Conservation (phyloP, 2,797 vertebrate genomes). For the Alca torda region DNA sequence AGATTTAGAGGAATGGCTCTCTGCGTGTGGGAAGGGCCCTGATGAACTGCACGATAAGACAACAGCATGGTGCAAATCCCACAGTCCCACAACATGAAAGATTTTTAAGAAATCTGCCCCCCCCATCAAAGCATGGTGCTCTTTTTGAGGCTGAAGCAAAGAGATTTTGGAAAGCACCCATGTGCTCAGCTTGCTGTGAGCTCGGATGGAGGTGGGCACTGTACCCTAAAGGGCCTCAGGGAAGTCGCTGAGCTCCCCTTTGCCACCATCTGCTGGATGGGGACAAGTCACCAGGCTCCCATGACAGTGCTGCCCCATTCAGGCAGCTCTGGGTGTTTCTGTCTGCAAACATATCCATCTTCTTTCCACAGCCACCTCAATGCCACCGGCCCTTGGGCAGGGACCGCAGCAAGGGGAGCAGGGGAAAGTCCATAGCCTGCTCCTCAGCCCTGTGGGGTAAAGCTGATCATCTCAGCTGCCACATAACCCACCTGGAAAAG, state of each 20-base stretch:
- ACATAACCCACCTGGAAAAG: background rate
- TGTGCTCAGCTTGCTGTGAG: background rate
- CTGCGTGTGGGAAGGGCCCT: background rate
- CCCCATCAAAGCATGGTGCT: background rate
- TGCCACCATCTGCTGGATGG: fast-evolving
- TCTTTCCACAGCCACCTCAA: background rate
- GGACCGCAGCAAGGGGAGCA: background rate
- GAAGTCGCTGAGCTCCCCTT: background rate
- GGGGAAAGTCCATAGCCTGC: fast-evolving
- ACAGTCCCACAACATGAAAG: too few relatives aligned
- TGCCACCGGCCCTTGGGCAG: fast-evolving
- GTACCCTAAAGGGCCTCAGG: fast-evolving
- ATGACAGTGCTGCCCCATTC: too few relatives aligned
- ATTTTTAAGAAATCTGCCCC: background rate
- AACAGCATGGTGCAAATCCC: background rate
- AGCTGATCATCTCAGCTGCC: background rate
- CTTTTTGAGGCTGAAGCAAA: background rate
- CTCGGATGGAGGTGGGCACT: background rate
- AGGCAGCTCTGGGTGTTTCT: fast-evolving
- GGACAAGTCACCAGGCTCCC: background rate
- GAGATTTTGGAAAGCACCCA: background rate
- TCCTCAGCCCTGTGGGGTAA: background rate
- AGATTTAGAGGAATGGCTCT: background rate
- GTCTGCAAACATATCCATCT: too few relatives aligned
- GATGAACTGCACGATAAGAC: fast-evolving